These are phyloP conservation scores for Cryptocheilus praepositus DNA, from an alignment of 2,888 invertebrate species.

Conservation along the genomic window DNA sequence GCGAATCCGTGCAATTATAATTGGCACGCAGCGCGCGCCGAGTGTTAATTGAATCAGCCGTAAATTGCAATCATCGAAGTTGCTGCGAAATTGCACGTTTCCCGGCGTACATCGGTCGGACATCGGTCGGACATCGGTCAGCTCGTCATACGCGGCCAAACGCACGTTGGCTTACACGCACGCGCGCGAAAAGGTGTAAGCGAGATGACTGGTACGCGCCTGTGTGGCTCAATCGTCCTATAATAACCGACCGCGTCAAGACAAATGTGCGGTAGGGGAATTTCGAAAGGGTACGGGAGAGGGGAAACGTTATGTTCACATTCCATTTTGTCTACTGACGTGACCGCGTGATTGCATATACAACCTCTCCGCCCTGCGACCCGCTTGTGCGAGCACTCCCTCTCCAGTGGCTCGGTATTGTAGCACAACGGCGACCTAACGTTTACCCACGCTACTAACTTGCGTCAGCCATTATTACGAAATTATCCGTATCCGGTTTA, in stretches of 20 bases:
- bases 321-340: constrained; percentile 26
- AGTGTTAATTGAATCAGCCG: constrained; percentile 52
- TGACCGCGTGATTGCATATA: constrained; percentile 30
- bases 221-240: constrained; percentile 30
- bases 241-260: constrained; percentile 41
- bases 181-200: background rate
- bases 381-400: constrained; percentile 4
- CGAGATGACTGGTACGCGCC: too few relatives aligned
- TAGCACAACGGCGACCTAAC: constrained; percentile 1
- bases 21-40: constrained; percentile 29
- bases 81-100: constrained; percentile 27
- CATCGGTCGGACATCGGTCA: background rate
- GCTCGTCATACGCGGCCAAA: background rate
- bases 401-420: constrained; percentile 17
- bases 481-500: too few relatives aligned
- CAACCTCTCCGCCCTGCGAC: constrained; percentile 18
- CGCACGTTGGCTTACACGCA: background rate
- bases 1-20: constrained; percentile 52
- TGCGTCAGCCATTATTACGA: too few relatives aligned
- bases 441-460: too few relatives aligned
- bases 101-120: constrained; percentile 13
- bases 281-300: too few relatives aligned
- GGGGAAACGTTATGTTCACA: constrained; percentile 35
- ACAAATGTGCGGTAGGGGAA: constrained; percentile 42
- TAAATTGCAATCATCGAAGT: constrained; percentile 39